Percentiles rank a stretch among this genome's conserved stretches.
These are phyloP conservation scores for Copsychus sechellarum DNA, from an alignment of 2,113 vertebrate genomes.

Conservation along the genomic window DNA sequence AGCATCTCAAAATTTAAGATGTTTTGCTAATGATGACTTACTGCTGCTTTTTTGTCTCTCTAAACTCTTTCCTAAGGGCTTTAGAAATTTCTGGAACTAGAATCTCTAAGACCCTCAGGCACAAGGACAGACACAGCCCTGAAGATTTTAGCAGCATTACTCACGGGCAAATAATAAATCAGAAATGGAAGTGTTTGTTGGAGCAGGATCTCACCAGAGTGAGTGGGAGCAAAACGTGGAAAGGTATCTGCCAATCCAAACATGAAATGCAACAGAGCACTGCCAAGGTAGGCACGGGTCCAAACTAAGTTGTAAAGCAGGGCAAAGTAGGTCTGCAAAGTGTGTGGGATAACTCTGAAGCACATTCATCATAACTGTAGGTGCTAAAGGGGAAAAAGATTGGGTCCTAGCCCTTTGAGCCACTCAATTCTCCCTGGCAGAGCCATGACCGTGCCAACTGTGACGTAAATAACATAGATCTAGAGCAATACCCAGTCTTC, in stretches of 20 bases:
- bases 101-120: not conserved
- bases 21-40: not conserved
- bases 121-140: not conserved
- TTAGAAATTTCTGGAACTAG: not conserved
- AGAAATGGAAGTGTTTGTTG: constrained; percentile 13
- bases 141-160: constrained; percentile 22
- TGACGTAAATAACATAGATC: not conserved
- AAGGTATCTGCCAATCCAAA: constrained; percentile 47
- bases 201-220: not conserved
- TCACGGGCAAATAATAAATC: constrained; percentile 35
- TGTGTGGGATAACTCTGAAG: not conserved
- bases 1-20: not conserved
- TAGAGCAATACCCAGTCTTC: not conserved
- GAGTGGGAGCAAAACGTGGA: not conserved
- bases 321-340: not conserved
- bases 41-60: not conserved
- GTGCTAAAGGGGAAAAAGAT: not conserved
- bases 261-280: constrained; percentile 22
- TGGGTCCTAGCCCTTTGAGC: not conserved
- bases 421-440: not conserved
- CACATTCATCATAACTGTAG: not conserved
- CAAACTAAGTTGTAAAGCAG: constrained; percentile 1
- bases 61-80: not conserved
- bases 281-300: constrained; percentile 4
- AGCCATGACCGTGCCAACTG: not conserved